phyloP scores from a whole-genome alignment of 2,797 vertebrate genomes.

The Steatocranus sp. region DNA sequence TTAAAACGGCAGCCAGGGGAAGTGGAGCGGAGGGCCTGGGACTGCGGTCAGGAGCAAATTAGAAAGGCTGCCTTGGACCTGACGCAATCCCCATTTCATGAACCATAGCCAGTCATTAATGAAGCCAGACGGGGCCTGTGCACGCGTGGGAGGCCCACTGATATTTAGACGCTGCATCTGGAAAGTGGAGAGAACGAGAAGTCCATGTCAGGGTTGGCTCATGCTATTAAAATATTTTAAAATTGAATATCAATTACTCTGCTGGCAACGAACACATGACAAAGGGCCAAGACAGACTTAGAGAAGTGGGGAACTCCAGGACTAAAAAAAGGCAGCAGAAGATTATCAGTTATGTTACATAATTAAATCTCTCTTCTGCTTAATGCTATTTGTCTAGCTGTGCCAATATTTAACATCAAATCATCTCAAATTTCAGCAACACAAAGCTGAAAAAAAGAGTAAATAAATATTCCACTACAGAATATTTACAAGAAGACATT shows the following conservation, averaged over 20 bases:
- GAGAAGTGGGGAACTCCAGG: neutral
- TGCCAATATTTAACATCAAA: neutral
- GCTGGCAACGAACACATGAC: conserved; percentile 41
- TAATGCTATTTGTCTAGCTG: neutral
- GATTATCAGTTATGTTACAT: neutral
- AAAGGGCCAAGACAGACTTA: conserved; percentile 11
- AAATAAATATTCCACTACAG: neutral
- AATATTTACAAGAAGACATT: neutral
- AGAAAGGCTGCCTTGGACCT: conserved; percentile 63
- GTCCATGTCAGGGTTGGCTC: conserved; percentile 41
- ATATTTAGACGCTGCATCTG: conserved; percentile 35
- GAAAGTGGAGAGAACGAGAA: conserved; percentile 63
- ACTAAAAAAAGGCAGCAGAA: neutral
- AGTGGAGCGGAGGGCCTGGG: conserved; percentile 39
- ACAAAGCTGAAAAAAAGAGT: neutral
- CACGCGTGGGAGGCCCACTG: conserved; percentile 45
- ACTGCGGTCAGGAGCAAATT: conserved; percentile 65
- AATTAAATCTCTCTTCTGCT: neutral
- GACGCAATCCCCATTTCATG: conserved; percentile 56
- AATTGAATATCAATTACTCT: conserved; percentile 58
- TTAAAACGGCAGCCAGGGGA: conserved; percentile 53
- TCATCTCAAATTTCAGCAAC: neutral
- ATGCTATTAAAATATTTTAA: conserved; percentile 68
- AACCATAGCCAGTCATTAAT: conserved; percentile 64
- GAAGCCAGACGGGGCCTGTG: conserved; percentile 47